phyloP scores from a whole-genome alignment of 2,113 vertebrate genomes.

The Paramisgurnus dabryanus region DNA sequence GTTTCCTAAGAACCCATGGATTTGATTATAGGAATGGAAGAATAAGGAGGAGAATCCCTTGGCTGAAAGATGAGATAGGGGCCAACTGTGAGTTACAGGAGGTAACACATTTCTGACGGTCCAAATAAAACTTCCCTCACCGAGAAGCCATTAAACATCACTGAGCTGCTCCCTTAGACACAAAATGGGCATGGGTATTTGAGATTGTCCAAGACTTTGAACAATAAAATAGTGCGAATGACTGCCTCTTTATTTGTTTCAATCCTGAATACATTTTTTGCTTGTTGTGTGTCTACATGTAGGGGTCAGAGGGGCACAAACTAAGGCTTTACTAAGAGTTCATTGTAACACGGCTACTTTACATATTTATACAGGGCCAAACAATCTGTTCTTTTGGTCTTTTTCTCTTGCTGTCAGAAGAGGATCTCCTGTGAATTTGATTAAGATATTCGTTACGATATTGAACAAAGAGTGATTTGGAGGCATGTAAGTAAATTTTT shows the following conservation, averaged over 20 bases:
- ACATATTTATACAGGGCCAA: too few species aligned
- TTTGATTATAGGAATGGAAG: conserved; percentile 34
- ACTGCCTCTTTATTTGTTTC: conserved; percentile 35
- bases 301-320: background rate
- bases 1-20: conserved; percentile 12
- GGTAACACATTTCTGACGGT: conserved; percentile 3
- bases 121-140: conserved; percentile 28
- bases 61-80: background rate
- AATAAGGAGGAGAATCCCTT: conserved; percentile 11
- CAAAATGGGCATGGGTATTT: conserved; percentile 1
- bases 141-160: conserved; percentile 38
- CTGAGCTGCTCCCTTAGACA: conserved; percentile 40
- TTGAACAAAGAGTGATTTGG: too few species aligned
- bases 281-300: conserved; percentile 3
- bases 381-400: too few species aligned
- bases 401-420: too few species aligned
- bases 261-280: conserved; percentile 23
- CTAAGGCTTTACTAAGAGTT: background rate
- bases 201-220: background rate
- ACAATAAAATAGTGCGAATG: conserved; percentile 12
- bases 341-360: too few species aligned
- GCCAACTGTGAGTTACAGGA: conserved; percentile 30
- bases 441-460: too few species aligned
- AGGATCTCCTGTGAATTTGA: too few species aligned
- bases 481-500: too few species aligned